Evolutionary conservation across 1,140 invertebrate species (phyloP).

Genomic region (Drosophila orosa): DNA sequence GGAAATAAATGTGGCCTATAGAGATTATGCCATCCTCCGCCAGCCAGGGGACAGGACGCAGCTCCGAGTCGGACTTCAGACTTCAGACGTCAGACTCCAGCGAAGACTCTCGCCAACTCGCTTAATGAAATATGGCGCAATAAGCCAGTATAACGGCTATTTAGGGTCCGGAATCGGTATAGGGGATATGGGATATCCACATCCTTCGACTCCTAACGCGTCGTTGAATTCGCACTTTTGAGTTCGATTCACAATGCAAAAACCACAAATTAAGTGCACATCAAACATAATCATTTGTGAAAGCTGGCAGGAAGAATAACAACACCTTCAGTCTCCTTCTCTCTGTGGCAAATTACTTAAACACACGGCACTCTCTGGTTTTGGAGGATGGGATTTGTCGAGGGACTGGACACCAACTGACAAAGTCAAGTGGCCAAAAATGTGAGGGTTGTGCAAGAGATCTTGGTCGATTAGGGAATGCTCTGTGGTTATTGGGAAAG

Average conservation of each 20-base stretch:
- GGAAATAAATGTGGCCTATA: constrained; percentile 84
- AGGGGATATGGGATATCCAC: constrained; percentile 3
- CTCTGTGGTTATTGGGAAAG: background rate
- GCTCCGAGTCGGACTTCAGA: constrained; percentile 13
- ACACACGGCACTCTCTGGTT: constrained; percentile 53
- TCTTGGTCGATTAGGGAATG: background rate
- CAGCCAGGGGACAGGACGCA: constrained; percentile 39
- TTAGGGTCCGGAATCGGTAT: constrained; percentile 42
- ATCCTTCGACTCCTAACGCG: constrained; percentile 60
- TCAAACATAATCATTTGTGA: constrained; percentile 83
- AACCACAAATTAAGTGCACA: constrained; percentile 80
- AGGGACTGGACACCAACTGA: constrained; percentile 13
- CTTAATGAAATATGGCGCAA: constrained; percentile 82
- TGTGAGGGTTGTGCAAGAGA: background rate
- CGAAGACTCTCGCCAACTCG: constrained; percentile 14
- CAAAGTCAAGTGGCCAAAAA: constrained; percentile 27
- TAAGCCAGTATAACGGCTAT: constrained; percentile 80
- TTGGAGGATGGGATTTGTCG: constrained; percentile 26
- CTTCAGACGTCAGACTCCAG: background rate
- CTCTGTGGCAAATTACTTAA: constrained; percentile 75
- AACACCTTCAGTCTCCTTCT: constrained; percentile 58
- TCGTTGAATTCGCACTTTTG: constrained; percentile 57
- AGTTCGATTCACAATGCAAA: constrained; percentile 47
- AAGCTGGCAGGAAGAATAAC: constrained; percentile 65
- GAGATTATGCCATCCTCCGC: constrained; percentile 75